Conservation (phyloP, 1,140 invertebrate genomes). For the Neodiprion lecontei region DNA sequence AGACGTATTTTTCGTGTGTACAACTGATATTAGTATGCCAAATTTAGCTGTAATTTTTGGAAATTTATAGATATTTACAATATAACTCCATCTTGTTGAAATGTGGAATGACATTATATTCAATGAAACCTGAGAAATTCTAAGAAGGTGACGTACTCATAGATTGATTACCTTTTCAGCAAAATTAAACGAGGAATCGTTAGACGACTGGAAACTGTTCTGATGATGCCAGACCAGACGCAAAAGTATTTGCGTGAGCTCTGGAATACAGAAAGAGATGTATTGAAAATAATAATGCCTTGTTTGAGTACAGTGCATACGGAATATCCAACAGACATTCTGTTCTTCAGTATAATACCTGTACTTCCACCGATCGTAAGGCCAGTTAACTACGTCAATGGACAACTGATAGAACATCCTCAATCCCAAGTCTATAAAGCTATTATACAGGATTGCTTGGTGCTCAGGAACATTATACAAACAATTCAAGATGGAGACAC, state of each 20-base stretch:
- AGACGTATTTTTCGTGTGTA: too few species aligned
- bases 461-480: constrained; percentile 71
- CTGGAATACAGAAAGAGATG: constrained; percentile 77
- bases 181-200: background rate
- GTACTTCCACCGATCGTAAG: constrained; percentile 88
- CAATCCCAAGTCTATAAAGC: constrained; percentile 78
- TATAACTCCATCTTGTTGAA: constrained; percentile 15
- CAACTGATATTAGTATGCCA: too few species aligned
- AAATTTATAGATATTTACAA: background rate
- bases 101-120: constrained; percentile 48
- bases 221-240: constrained; percentile 69
- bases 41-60: too few species aligned
- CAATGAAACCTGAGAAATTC: constrained; percentile 27
- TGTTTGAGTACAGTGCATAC: constrained; percentile 66
- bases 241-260: constrained; percentile 77
- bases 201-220: constrained; percentile 38
- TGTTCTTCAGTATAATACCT: constrained; percentile 86
- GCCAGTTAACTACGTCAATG: constrained; percentile 77
- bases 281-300: constrained; percentile 77
- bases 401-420: constrained; percentile 80
- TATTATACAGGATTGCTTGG: constrained; percentile 70
- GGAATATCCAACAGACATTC: constrained; percentile 81
- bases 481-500: constrained; percentile 63
- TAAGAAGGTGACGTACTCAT: background rate
- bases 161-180: background rate